These are phyloP conservation scores for Yoshiicerus persimilis DNA, from an alignment of 1,140 invertebrate genomes.

Conservation along the genomic window DNA sequence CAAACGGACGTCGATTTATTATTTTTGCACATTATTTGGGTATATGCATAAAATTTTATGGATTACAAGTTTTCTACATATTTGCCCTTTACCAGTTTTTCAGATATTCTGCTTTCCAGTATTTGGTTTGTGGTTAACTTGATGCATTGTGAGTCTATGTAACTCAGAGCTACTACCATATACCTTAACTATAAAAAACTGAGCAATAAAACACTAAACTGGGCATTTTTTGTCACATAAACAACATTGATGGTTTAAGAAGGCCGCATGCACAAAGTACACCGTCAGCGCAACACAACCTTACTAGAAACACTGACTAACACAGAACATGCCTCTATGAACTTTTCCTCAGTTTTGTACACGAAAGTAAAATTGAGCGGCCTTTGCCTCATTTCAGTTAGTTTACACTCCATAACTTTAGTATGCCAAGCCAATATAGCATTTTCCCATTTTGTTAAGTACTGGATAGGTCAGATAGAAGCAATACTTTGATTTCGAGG, in stretches of 20 bases:
- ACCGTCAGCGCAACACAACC: not conserved
- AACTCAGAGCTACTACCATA: not conserved
- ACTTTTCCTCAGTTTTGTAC: not conserved
- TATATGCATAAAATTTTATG: not conserved
- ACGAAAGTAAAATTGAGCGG: not conserved
- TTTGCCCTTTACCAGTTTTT: not conserved
- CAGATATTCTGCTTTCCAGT: no score
- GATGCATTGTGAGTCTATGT: not conserved
- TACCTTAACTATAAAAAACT: not conserved
- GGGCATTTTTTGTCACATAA: not conserved
- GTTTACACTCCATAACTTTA: not conserved
- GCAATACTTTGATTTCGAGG: not conserved
- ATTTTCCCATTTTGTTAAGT: not conserved
- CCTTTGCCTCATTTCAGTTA: not conserved
- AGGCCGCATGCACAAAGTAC: not conserved
- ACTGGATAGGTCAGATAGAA: not conserved
- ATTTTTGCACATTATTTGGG: not conserved
- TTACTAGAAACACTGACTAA: not conserved
- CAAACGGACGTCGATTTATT: not conserved
- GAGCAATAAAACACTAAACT: not conserved
- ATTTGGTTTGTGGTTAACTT: not conserved
- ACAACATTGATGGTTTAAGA: not conserved
- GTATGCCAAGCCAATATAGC: not conserved
- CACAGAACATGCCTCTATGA: not conserved
- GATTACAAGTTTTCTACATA: not conserved